A percentile compares a stretch with the other conserved stretches of the same genome.
phyloP scores from a whole-genome alignment of 1,140 invertebrate genomes.

The Dryas iulia region DNA sequence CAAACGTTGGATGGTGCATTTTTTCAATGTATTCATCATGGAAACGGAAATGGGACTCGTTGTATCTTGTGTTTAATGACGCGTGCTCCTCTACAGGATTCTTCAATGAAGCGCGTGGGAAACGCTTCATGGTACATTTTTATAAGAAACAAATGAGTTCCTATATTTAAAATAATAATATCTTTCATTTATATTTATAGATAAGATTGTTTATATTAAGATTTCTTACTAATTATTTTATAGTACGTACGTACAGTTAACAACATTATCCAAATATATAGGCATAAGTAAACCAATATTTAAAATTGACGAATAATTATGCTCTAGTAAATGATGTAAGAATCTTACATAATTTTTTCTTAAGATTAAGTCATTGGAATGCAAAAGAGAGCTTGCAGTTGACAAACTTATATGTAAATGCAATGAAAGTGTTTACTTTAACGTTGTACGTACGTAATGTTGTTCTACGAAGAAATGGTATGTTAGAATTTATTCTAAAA shows the following conservation, averaged over 20 bases:
- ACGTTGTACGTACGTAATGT: no score
- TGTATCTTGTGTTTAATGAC: slow-evolving; percentile 43
- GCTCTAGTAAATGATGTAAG: background rate
- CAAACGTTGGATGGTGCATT: background rate
- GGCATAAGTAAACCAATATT: background rate
- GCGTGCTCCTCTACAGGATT: slow-evolving; percentile 51
- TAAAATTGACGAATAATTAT: background rate
- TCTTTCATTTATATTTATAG: background rate
- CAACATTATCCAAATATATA: background rate
- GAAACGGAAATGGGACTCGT: slow-evolving; percentile 60
- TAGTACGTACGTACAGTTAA: background rate
- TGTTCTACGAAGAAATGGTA: slow-evolving; percentile 24
- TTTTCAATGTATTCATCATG: slow-evolving; percentile 41
- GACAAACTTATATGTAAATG: slow-evolving; percentile 18
- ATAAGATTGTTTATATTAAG: background rate
- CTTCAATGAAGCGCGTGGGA: slow-evolving; percentile 62
- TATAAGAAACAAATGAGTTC: background rate
- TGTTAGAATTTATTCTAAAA: slow-evolving; percentile 6
- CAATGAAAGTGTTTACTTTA: slow-evolving; percentile 28
- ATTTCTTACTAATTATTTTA: background rate
- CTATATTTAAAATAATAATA: background rate
- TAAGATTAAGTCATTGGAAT: background rate
- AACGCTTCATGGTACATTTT: slow-evolving; percentile 32
- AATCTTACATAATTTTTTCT: background rate
- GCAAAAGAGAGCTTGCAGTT: background rate